Evolutionary conservation across 2,888 invertebrate species (phyloP), one percentile per base, ranked within the genome.

Genomic region (Aleiodes leptofemur): DNA sequence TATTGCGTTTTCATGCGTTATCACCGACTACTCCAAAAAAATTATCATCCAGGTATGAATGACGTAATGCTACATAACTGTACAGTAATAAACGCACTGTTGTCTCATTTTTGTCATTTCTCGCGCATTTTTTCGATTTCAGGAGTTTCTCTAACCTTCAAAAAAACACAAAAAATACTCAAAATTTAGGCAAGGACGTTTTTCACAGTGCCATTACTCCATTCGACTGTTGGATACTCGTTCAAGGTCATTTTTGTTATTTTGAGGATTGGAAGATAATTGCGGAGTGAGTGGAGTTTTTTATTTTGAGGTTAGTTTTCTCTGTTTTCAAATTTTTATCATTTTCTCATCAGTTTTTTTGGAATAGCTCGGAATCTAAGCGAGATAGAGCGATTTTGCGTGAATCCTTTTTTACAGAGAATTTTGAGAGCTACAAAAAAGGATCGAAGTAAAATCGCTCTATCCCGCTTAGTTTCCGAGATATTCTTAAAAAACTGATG

Each of bases 31-130:
- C 43, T 43, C 43, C 43, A 11, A 43, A 43, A 43, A 43, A 11
- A 43, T 48, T 43, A 64, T 64, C 64, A 64, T 48, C 23, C 64
- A 64, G 43, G 56, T 16, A 48, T 16, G 43, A 48, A 64, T 64
- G 64, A 64, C 48, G 64, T 64, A 64, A 64, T 48, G 8, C 8
- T 11, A 16, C 13, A 43, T 43, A 64, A 16, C 14, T 48, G 23
- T 43, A 64, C 23, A 16, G 5, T 23, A 43, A 43, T 64, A 48
- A 64, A 64, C 23, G 64, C 64, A 64, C 8, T 64, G 64, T 64
- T 55, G 55, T 55, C 14, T 55, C 11, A n/a, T 55, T 16, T 9
- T 55, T 64, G 64, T 23, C 16, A 8, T 64, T 43, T 48, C 48
- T 38, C 43, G 16, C 16, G 11, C 14, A 23, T 23, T 9, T 16